Percentiles rank a stretch among this genome's conserved stretches.
phyloP scores from a whole-genome alignment of 2,797 vertebrate genomes.

The Halcyon smyrnensis region DNA sequence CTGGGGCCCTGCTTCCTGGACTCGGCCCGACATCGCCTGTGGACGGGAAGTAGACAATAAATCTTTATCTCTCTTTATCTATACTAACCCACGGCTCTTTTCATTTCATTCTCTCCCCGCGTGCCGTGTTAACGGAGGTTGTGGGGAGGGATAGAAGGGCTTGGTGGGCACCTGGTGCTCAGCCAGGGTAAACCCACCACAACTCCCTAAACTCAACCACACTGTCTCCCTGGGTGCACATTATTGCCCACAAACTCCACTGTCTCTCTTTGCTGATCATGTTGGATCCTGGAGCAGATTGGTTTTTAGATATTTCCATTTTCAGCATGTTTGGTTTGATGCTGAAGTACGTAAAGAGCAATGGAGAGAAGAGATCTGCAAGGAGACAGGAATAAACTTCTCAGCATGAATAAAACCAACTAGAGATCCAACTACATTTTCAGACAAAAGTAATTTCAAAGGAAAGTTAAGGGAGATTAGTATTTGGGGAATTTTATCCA shows the following conservation, averaged over 20 bases:
- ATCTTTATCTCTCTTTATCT: too few species aligned
- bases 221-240: not conserved
- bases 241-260: not conserved
- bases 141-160: too few species aligned
- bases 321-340: slow-evolving; percentile 7
- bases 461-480: not conserved
- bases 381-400: not conserved
- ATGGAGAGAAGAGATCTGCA: not conserved
- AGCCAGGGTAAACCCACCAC: too few species aligned
- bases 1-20: too few species aligned
- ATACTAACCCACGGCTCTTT: too few species aligned
- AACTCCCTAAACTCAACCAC: not conserved
- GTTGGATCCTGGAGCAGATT: not conserved
- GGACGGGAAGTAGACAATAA: too few species aligned
- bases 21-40: too few species aligned
- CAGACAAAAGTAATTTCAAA: not conserved
- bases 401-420: not conserved
- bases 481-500: not conserved
- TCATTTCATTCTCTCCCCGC: too few species aligned
- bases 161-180: too few species aligned
- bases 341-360: not conserved
- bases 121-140: too few species aligned
- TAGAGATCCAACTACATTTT: not conserved
- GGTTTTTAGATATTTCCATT: slow-evolving; percentile 21
- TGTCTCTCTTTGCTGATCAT: not conserved